A percentile compares a stretch with the other conserved stretches of the same genome.
phyloP scores from a whole-genome alignment of 1,140 invertebrate species.

The Neodiprion lecontei region DNA sequence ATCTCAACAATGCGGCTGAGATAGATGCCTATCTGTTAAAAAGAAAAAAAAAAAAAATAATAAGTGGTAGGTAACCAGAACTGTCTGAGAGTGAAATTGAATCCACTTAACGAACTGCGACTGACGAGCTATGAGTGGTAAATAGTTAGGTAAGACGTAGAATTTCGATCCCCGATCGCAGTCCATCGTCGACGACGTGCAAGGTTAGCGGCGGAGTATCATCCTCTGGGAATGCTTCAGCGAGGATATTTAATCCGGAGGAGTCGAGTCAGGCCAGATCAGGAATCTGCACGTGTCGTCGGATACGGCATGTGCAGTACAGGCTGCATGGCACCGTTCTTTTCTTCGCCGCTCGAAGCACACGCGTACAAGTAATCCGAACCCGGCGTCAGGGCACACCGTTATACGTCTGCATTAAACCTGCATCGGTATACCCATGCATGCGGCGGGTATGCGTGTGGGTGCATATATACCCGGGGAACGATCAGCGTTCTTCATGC shows the following conservation, averaged over 20 bases:
- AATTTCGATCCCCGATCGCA: neutral
- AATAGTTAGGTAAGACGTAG: neutral
- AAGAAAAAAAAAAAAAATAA: neutral
- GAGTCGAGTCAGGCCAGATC: conserved; percentile 21
- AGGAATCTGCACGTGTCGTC: conserved; percentile 42
- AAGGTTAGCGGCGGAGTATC: neutral
- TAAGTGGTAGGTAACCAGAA: neutral
- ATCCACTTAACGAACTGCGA: neutral
- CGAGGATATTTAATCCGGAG: conserved; percentile 35
- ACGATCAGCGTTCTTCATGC: conserved; percentile 6
- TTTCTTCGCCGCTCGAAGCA: conserved; percentile 29
- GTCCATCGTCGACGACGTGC: neutral
- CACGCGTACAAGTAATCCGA: conserved; percentile 43
- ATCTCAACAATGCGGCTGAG: neutral
- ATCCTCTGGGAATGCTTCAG: conserved; percentile 32
- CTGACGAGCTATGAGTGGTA: neutral
- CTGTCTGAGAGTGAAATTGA: neutral
- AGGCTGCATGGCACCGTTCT: neutral
- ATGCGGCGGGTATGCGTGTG: conserved; percentile 8
- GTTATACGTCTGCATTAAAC: conserved; percentile 13
- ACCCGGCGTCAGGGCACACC: conserved; percentile 25
- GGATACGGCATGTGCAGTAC: neutral
- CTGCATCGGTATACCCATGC: neutral
- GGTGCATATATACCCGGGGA: conserved; percentile 17
- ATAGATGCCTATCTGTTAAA: neutral